Evolutionary conservation across 2,888 invertebrate species (phyloP).

Genomic region (Acrobasis repandana): DNA sequence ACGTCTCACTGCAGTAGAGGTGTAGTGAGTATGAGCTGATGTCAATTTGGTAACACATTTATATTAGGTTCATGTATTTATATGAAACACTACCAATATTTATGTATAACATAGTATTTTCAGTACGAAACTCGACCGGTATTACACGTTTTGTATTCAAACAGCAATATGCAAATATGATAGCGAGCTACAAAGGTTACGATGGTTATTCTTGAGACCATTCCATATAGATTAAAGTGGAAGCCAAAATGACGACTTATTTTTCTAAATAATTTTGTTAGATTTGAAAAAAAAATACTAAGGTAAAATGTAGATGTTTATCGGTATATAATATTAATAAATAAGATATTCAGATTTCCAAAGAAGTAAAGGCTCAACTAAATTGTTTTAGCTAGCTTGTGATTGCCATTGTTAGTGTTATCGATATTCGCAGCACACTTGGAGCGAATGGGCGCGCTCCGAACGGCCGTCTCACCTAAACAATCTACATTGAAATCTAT

Average conservation of each 20-base stretch:
- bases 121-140: slow-evolving; percentile 11
- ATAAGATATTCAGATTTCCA: slow-evolving; percentile 77
- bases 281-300: slow-evolving; percentile 72
- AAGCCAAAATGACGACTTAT: slow-evolving; percentile 82
- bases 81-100: slow-evolving; percentile 26
- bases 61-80: slow-evolving; percentile 33
- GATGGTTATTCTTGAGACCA: slow-evolving; percentile 78
- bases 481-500: slow-evolving; percentile 25
- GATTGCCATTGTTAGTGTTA: slow-evolving; percentile 48
- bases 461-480: slow-evolving; percentile 22
- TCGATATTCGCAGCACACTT: slow-evolving; percentile 26
- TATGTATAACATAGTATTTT: slow-evolving; percentile 16
- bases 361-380: slow-evolving; percentile 78
- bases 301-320: slow-evolving; percentile 75
- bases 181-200: slow-evolving; percentile 52
- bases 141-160: slow-evolving; percentile 30
- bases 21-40: slow-evolving; percentile 10
- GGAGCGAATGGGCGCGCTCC: background rate
- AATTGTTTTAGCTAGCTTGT: slow-evolving; percentile 68
- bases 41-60: slow-evolving; percentile 23
- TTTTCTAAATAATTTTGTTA: slow-evolving; percentile 82
- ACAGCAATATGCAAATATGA: slow-evolving; percentile 47
- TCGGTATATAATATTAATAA: slow-evolving; percentile 64
- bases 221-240: slow-evolving; percentile 77
- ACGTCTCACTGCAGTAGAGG: slow-evolving; percentile 3